Conservation (phyloP, 2,113 vertebrate species). For the Seriola dumerili region DNA sequence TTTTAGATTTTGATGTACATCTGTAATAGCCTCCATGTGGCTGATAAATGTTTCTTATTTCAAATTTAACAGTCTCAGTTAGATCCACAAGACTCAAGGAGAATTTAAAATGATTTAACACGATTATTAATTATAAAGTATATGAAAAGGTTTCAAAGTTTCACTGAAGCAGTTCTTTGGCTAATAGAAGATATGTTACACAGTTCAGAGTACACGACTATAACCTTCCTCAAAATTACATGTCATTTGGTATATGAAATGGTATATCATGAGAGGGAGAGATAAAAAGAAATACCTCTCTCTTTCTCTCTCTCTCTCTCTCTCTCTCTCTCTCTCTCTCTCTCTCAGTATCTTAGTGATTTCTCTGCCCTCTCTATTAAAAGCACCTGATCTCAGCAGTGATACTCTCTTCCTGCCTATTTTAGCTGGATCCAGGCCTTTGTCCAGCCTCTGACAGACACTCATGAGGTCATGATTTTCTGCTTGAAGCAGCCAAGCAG, state of each 20-base stretch:
- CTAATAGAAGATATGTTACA: too few relatives aligned
- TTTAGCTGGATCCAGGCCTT: constrained; percentile 46
- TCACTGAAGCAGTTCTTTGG: neutral
- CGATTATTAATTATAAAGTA: neutral
- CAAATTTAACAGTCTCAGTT: neutral
- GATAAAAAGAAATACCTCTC: neutral
- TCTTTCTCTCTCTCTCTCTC: neutral
- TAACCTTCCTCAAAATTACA: neutral
- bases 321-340: neutral
- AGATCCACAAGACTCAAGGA: neutral
- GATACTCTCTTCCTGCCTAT: constrained; percentile 32
- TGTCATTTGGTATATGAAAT: neutral
- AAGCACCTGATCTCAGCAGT: constrained; percentile 58
- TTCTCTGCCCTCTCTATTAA: constrained; percentile 61
- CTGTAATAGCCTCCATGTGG: neutral
- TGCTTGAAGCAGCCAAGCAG: neutral
- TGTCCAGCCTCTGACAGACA: constrained; percentile 37
- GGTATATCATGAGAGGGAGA: neutral
- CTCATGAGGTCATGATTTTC: constrained; percentile 29
- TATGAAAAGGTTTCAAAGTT: neutral
- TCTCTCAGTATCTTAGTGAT: neutral
- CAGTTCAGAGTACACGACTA: neutral
- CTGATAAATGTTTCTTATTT: neutral
- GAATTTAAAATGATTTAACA: neutral
- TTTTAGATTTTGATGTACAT: too few relatives aligned